Conservation (phyloP, 2,797 vertebrate genomes). For the Streptopelia turtur region DNA sequence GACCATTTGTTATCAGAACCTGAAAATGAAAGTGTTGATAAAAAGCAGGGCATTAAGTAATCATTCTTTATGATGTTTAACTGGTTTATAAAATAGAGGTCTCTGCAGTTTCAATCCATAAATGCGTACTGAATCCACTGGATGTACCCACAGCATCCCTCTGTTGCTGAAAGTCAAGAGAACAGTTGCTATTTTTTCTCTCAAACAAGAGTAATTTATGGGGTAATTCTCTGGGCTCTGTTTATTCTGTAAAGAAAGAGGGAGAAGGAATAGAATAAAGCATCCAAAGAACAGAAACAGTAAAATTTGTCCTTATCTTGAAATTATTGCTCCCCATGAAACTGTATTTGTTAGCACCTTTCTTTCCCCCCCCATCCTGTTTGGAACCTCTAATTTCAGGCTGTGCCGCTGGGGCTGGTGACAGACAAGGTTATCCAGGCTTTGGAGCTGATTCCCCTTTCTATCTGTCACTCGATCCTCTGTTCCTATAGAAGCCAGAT, state of each 20-base stretch:
- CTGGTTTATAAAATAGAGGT: neutral
- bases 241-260: neutral
- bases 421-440: neutral
- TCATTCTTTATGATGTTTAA: neutral
- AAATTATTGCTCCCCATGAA: neutral
- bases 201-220: neutral
- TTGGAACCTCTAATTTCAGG: neutral
- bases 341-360: neutral
- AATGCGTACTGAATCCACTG: neutral
- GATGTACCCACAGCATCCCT: rapidly evolving
- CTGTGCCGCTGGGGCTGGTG: neutral
- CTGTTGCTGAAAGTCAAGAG: neutral
- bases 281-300: neutral
- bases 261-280: neutral
- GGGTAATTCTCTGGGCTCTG: neutral
- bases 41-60: neutral
- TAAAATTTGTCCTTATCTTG: neutral
- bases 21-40: neutral
- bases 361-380: neutral
- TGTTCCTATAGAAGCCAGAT: neutral
- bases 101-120: neutral
- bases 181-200: neutral
- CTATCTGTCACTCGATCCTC: neutral
- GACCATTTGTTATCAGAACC: neutral
- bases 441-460: neutral